Conservation (phyloP, 2,888 invertebrate species). For the Invenusta paracnida region DNA sequence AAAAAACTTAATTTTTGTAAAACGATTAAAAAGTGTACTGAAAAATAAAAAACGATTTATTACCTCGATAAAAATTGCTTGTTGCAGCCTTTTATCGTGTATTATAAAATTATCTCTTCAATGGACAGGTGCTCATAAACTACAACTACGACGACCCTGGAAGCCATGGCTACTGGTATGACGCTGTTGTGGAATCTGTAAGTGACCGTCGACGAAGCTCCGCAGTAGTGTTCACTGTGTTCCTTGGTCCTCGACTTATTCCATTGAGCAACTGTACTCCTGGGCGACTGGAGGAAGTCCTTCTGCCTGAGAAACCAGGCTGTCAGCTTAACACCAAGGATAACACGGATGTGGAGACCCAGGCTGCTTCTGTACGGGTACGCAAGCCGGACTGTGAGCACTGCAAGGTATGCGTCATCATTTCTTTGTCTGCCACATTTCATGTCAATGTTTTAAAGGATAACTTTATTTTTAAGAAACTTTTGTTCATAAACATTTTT, state of each 20-base stretch:
- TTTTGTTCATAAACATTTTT: neutral
- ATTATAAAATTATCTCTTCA: too few species aligned
- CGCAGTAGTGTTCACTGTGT: neutral
- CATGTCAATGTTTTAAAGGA: too few species aligned
- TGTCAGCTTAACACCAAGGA: neutral
- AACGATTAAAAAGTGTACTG: too few species aligned
- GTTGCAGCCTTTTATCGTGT: too few species aligned
- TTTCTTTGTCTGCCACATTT: too few species aligned
- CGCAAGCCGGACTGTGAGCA: conserved; percentile 66
- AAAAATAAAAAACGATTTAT: too few species aligned
- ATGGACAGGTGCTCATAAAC: conserved; percentile 72
- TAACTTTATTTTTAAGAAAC: too few species aligned
- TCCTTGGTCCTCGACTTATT: neutral
- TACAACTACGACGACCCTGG: conserved; percentile 70
- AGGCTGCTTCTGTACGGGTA: conserved; percentile 34
- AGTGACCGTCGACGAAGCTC: neutral
- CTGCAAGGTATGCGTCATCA: too few species aligned
- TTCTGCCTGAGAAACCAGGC: neutral
- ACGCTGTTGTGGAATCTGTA: neutral
- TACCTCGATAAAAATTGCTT: too few species aligned
- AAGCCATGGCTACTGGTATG: conserved; percentile 70
- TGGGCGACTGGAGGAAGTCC: neutral
- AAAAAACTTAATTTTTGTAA: too few species aligned
- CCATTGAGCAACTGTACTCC: neutral
- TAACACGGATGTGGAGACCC: neutral